These are phyloP conservation scores for Cinclus mexicanus DNA, from an alignment of 2,113 vertebrate species.

Conservation along the genomic window DNA sequence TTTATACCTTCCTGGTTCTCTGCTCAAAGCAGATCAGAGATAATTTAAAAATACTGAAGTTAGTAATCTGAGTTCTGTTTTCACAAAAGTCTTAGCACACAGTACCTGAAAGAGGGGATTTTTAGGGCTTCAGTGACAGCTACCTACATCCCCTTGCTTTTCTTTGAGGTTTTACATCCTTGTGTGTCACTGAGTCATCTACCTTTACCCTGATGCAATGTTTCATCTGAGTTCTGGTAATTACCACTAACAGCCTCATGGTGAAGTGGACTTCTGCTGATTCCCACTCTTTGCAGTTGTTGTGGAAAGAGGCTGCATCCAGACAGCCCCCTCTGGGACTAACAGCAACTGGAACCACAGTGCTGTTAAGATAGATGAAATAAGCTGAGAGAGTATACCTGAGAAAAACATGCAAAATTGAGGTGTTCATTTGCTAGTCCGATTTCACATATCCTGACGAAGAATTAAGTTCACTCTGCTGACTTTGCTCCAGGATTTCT, in stretches of 20 bases:
- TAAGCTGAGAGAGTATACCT: neutral
- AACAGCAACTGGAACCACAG: accelerated
- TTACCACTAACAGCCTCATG: neutral
- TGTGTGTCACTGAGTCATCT: neutral
- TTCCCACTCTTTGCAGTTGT: neutral
- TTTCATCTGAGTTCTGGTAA: neutral
- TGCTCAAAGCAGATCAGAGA: neutral
- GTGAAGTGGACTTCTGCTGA: neutral
- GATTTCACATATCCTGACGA: neutral
- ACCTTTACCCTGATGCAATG: neutral
- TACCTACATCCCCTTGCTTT: neutral
- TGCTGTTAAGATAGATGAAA: neutral
- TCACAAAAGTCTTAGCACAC: neutral
- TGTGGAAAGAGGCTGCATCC: neutral
- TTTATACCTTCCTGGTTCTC: neutral
- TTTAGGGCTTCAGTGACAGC: neutral
- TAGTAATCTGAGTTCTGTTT: neutral
- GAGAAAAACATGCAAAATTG: neutral
- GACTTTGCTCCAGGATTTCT: neutral
- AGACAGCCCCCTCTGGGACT: neutral
- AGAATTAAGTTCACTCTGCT: neutral
- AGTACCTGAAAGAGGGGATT: neutral
- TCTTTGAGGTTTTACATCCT: neutral
- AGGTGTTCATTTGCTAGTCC: neutral
- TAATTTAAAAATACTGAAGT: neutral